These are phyloP conservation scores for Avahi laniger DNA, from an alignment of 2,797 vertebrate genomes.

Conservation along the genomic window DNA sequence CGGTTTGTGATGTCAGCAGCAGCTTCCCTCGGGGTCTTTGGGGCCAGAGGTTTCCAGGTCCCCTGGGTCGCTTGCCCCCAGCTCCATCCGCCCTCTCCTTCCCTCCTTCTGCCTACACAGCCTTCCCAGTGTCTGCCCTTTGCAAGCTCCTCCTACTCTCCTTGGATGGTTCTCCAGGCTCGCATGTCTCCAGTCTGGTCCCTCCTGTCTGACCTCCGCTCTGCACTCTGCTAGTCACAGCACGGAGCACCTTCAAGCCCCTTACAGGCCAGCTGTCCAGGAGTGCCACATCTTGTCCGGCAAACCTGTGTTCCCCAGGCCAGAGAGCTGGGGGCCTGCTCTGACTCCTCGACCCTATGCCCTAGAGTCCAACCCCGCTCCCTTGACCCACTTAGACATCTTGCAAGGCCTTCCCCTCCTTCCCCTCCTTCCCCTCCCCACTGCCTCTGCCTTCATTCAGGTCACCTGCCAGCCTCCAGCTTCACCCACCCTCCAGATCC, in stretches of 20 bases:
- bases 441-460: neutral
- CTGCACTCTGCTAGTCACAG: neutral
- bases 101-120: neutral
- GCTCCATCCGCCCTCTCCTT: rapidly evolving
- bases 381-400: neutral
- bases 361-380: neutral
- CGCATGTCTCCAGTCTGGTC: neutral
- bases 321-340: neutral
- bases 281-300: neutral
- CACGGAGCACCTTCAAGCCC: neutral
- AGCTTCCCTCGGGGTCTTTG: neutral
- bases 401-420: neutral
- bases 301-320: neutral
- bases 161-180: neutral
- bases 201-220: neutral
- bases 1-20: neutral
- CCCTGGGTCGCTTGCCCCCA: neutral
- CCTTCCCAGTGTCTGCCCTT: neutral
- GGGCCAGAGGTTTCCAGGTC: too few species aligned
- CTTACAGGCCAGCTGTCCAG: neutral
- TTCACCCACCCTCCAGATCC: neutral
- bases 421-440: neutral
- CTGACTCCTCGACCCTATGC: neutral
- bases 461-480: neutral
- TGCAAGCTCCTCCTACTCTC: neutral